These are phyloP conservation scores for Ephialtes manifestator DNA, from an alignment of 2,888 invertebrate species.

Conservation along the genomic window DNA sequence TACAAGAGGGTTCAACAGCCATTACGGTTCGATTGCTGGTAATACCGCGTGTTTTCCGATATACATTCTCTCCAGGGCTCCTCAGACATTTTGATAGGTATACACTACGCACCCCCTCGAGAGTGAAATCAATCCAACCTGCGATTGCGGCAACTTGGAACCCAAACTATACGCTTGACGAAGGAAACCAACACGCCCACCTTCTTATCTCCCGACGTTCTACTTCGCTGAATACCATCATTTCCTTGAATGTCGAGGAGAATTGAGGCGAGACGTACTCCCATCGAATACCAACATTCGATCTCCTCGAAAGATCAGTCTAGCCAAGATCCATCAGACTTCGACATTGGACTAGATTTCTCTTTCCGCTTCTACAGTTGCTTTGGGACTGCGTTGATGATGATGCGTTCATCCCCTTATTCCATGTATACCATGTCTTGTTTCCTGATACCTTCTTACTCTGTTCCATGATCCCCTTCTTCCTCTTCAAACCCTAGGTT, in stretches of 20 bases:
- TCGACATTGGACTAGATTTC: conserved; percentile 39
- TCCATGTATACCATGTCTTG: conserved; percentile 16
- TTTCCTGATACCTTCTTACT: conserved; percentile 58
- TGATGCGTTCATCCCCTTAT: conserved; percentile 79
- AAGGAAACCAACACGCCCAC: conserved; percentile 43
- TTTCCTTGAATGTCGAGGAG: conserved; percentile 60
- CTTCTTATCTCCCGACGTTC: conserved; percentile 67
- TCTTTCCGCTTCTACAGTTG: conserved; percentile 7
- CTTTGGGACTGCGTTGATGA: conserved; percentile 71
- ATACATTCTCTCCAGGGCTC: conserved; percentile 43
- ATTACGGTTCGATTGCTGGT: conserved; percentile 50
- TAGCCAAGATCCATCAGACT: conserved; percentile 40
- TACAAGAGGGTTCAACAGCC: conserved; percentile 43
- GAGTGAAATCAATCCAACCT: conserved; percentile 62
- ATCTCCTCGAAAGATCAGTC: conserved; percentile 55
- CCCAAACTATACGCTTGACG: conserved; percentile 26
- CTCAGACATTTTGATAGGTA: conserved; percentile 59
- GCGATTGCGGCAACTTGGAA: conserved; percentile 29
- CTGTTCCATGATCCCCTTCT: conserved; percentile 30
- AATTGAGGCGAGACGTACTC: conserved; percentile 58
- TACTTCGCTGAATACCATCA: conserved; percentile 65
- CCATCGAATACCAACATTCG: conserved; percentile 32
- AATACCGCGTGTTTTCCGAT: conserved; percentile 48
- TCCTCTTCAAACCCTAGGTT: conserved; percentile 28
- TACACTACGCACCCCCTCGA: conserved; percentile 40